These are phyloP conservation scores for Alloplasta piceator DNA, from an alignment of 2,888 invertebrate genomes.

Conservation along the genomic window DNA sequence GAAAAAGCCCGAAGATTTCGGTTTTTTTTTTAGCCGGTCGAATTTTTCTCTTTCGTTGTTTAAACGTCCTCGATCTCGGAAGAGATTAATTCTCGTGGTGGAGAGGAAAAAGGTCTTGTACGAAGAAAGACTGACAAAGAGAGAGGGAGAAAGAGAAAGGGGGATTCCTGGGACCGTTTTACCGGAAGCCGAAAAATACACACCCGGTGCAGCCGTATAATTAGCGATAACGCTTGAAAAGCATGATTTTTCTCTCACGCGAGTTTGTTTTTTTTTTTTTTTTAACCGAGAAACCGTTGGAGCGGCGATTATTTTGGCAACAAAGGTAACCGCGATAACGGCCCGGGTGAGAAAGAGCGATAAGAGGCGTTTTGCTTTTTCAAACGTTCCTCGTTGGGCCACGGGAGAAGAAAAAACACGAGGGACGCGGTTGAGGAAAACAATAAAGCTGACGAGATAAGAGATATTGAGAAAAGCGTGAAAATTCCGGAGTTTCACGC, in stretches of 20 bases:
- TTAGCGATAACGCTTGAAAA: slow-evolving; percentile 14
- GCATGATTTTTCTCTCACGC: background rate
- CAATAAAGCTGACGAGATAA: background rate
- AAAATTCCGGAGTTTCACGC: background rate
- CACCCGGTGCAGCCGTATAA: slow-evolving; percentile 25
- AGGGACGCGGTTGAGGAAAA: background rate
- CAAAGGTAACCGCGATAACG: slow-evolving; percentile 30
- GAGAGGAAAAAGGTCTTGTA: no score
- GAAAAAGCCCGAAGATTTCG: background rate
- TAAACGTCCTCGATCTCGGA: no score
- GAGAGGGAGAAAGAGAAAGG: no score
- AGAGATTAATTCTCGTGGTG: no score
- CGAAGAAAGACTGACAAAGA: no score
- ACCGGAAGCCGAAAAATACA: slow-evolving; percentile 24
- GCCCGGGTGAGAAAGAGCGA: slow-evolving; percentile 27
- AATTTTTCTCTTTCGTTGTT: no score
- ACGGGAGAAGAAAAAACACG: background rate
- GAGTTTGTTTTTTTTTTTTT: background rate
- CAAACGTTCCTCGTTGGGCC: background rate
- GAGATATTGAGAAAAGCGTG: background rate
- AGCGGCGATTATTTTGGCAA: slow-evolving; percentile 51
- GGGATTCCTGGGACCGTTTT: background rate
- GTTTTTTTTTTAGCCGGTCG: no score
- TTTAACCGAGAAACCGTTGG: slow-evolving; percentile 13
- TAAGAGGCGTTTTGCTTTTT: slow-evolving; percentile 16